phyloP scores from a whole-genome alignment of 2,113 vertebrate genomes.

The Melanocharis versteri region DNA sequence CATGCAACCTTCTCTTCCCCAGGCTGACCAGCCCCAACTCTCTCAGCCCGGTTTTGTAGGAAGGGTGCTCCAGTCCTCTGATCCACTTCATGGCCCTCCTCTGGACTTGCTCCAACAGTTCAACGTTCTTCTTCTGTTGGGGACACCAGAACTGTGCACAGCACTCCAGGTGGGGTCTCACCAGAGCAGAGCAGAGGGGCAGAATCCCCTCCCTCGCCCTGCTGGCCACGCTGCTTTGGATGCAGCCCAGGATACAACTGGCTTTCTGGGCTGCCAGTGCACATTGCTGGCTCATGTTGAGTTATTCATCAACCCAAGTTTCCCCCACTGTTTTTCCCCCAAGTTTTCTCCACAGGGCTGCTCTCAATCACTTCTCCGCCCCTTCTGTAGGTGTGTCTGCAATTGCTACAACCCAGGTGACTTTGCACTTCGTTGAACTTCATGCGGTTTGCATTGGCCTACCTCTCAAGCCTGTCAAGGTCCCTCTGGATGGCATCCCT shows the following conservation, averaged over 20 bases:
- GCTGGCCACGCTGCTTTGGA: accelerated
- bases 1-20: not conserved
- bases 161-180: not conserved
- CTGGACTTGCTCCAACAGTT: not conserved
- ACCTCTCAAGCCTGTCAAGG: too few relatives aligned
- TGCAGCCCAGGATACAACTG: not conserved
- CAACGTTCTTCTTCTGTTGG: not conserved
- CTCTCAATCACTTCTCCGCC: not conserved
- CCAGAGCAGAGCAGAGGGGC: not conserved
- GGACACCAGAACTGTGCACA: not conserved
- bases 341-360: not conserved
- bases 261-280: not conserved
- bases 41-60: not conserved
- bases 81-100: not conserved
- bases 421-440: not conserved
- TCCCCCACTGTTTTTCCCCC: not conserved
- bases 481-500: not conserved
- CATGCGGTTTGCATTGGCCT: not conserved
- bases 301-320: not conserved
- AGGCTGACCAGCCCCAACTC: not conserved
- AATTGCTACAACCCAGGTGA: not conserved
- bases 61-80: not conserved
- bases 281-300: not conserved
- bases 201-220: accelerated
- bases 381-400: not conserved